A percentile compares a stretch with the other conserved stretches of the same genome.
Evolutionary conservation across 2,113 vertebrate species (phyloP).

Genomic region (Vidua chalybeata): DNA sequence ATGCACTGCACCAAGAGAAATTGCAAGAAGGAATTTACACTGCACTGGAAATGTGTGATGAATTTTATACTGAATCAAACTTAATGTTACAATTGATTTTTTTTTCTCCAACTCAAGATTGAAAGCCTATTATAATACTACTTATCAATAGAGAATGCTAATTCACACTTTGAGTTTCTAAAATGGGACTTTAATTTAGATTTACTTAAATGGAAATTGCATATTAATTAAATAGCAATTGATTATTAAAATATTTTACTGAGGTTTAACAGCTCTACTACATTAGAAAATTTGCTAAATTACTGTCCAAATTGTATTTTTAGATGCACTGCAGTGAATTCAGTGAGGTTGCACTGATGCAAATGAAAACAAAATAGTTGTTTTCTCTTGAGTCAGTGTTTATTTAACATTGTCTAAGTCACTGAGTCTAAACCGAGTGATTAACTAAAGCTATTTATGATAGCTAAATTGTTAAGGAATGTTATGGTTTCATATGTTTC

Average conservation of each 20-base stretch:
- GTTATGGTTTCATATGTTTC: background rate
- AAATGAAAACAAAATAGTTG: background rate
- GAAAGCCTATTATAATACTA: constrained; percentile 40
- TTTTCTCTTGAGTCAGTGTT: background rate
- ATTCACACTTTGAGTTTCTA: constrained; percentile 43
- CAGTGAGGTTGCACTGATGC: background rate
- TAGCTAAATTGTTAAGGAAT: background rate
- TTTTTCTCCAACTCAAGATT: constrained; percentile 10
- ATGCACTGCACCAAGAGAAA: background rate
- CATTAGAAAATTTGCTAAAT: background rate
- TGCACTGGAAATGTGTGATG: background rate
- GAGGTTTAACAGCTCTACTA: background rate
- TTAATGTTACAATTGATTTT: constrained; percentile 38
- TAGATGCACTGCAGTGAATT: background rate
- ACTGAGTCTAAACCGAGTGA: background rate
- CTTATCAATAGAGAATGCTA: constrained; percentile 40
- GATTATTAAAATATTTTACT: constrained; percentile 54
- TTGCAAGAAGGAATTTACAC: background rate
- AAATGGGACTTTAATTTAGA: constrained; percentile 61
- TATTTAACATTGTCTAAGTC: background rate
- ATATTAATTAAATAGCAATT: constrained; percentile 60
- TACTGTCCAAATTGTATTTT: background rate
- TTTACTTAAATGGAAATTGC: constrained; percentile 47
- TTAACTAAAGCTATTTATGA: background rate
- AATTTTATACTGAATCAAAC: constrained; percentile 41